A percentile compares a stretch with the other conserved stretches of the same genome.
Evolutionary conservation across 2,113 vertebrate genomes (phyloP).

Genomic region (Tautogolabrus adspersus): DNA sequence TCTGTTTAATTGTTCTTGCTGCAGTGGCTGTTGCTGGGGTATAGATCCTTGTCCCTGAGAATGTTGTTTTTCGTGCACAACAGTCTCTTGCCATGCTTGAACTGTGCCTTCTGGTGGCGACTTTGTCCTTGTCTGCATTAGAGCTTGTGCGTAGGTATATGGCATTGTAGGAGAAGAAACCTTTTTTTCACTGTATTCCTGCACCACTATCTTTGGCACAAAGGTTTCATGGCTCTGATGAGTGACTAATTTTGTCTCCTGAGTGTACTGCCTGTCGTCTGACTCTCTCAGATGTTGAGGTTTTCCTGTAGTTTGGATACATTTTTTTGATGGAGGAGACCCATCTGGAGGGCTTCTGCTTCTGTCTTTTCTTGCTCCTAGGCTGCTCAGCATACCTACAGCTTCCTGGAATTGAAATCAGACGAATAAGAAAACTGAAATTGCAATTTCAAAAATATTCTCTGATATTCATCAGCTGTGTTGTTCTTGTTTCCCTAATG

Average conservation of each 20-base stretch:
- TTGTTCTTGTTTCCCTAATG: background rate
- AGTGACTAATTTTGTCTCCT: slow-evolving; percentile 2
- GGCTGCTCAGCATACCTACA: slow-evolving; percentile 83
- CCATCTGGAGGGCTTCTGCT: slow-evolving; percentile 79
- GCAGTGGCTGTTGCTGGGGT: slow-evolving; percentile 7
- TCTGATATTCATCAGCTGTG: background rate
- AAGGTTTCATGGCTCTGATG: slow-evolving; percentile 21
- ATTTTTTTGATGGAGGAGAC: slow-evolving; percentile 75
- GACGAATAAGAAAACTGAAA: background rate
- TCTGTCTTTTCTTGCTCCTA: slow-evolving; percentile 79
- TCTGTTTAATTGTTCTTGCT: slow-evolving; percentile 9
- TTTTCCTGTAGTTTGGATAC: slow-evolving; percentile 60
- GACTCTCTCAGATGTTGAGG: slow-evolving; percentile 21
- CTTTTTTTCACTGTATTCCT: slow-evolving; percentile 71
- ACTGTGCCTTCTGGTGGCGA: slow-evolving; percentile 20
- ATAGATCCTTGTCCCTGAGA: slow-evolving; percentile 15
- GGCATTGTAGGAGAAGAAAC: slow-evolving; percentile 51
- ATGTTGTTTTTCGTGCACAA: slow-evolving; percentile 27
- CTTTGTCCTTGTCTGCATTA: slow-evolving; percentile 44
- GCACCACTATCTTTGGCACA: slow-evolving; percentile 77
- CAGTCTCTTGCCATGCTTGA: slow-evolving; percentile 8
- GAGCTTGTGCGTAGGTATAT: slow-evolving; percentile 54
- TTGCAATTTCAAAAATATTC: background rate
- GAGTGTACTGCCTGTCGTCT: slow-evolving; percentile 7
- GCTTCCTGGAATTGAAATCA: slow-evolving; percentile 74